Evolutionary conservation across 2,888 invertebrate genomes (phyloP), one percentile per base, ranked within the genome.

Genomic region (Tetragonisca angustula): DNA sequence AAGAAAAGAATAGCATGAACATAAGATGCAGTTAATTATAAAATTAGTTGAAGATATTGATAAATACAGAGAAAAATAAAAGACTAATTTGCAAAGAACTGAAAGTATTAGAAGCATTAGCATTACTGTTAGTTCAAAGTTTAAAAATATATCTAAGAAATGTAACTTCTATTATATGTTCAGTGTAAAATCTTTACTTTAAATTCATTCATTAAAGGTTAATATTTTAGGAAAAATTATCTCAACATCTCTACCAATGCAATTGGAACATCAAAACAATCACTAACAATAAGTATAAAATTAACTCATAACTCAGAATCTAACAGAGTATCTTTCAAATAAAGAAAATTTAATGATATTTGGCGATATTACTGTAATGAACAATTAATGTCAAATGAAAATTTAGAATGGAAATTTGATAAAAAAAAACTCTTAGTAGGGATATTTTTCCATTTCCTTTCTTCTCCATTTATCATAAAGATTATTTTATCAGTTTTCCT

Each of bases 11-110:
- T 1, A 43, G 1, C 9, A 43, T 43, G 9, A 43, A 43, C 1
- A 43, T 43, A 43, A 43, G 0, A 98, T 98, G 98, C 95, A 96
- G 56, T 95, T 97, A 86, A 96, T 98, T 76, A 96, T 96, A 0
- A 96, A 96, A 90, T 93, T 98, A 5, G 96, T 98, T 0, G 95
- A 96, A 91, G 97, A 97, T 50, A 96, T 98, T 0, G 96, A 96
- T 52, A 96, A 96, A 56, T 98, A 97, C 91, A 95, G 97, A 68
- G 27, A 27, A 27, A 27, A 27, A 27, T 2, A 96, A 96, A 77
- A 96, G 95, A 95, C 95, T 50, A 96, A 96, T 84, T 92, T 97
- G 0, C 96, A 97, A 91, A 95, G 97, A 68, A 97, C 97, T 97
- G 0, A 95, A 96, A 89, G 97, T 97, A 15, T 97, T 97, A 17